Evolutionary conservation across 2,797 vertebrate species (phyloP).

Genomic region (Antennarius maculatus): DNA sequence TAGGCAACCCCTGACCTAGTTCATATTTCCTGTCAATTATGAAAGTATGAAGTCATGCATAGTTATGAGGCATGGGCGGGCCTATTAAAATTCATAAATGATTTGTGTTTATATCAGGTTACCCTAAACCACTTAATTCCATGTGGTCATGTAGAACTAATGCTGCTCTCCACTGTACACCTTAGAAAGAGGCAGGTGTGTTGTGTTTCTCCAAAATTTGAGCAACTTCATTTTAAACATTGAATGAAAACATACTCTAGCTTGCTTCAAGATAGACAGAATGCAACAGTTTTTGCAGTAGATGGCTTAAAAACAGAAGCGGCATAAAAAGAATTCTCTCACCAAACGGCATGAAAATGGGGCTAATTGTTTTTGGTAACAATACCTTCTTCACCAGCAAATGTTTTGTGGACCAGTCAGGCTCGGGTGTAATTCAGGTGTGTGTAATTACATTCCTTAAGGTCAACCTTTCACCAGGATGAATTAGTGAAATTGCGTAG

Average conservation of each 20-base stretch:
- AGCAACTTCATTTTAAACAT: constrained; percentile 25
- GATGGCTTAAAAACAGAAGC: constrained; percentile 66
- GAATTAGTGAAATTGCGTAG: constrained; percentile 88
- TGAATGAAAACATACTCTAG: constrained; percentile 2
- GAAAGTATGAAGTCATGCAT: constrained; percentile 98
- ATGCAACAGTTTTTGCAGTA: constrained; percentile 48
- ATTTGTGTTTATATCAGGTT: constrained; percentile 91
- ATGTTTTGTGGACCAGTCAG: constrained; percentile 80
- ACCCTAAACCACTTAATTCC: constrained; percentile 78
- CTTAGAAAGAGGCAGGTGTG: constrained; percentile 51
- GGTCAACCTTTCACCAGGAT: constrained; percentile 87
- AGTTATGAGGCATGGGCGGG: constrained; percentile 96
- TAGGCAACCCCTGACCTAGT: constrained; percentile 96
- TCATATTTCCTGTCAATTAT: constrained; percentile 99
- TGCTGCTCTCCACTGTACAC: constrained; percentile 58
- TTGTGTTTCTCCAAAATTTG: constrained; percentile 30
- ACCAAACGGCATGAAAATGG: constrained; percentile 61
- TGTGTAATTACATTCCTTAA: constrained; percentile 89
- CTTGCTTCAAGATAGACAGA: constrained; percentile 24
- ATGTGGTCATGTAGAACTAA: constrained; percentile 81
- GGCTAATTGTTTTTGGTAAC: constrained; percentile 85
- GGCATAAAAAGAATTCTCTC: constrained; percentile 59
- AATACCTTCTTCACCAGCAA: constrained; percentile 81
- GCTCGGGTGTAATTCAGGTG: constrained; percentile 84
- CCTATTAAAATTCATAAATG: constrained; percentile 97